These are phyloP conservation scores for Leucophenga montana DNA, from an alignment of 2,888 invertebrate species.

Conservation along the genomic window DNA sequence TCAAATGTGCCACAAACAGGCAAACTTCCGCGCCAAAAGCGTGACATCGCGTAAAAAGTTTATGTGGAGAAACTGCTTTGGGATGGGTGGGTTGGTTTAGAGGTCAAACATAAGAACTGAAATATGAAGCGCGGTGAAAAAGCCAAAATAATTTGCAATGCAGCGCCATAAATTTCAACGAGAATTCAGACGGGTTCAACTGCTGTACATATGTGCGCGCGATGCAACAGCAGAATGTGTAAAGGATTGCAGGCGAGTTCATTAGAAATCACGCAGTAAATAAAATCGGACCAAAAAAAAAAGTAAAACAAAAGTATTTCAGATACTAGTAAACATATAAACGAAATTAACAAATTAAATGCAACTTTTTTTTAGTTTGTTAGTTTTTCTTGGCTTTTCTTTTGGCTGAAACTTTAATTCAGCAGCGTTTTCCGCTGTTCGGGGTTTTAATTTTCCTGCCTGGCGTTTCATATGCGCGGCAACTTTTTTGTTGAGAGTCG, in stretches of 20 bases:
- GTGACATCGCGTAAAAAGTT: slow-evolving; percentile 32
- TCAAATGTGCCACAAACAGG: slow-evolving; percentile 35
- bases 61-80: slow-evolving; percentile 15
- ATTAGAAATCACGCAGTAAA: slow-evolving; percentile 24
- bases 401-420: too few species aligned
- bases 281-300: background rate
- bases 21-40: slow-evolving; percentile 14
- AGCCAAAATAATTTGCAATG: slow-evolving; percentile 57
- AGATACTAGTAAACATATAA: background rate
- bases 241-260: slow-evolving; percentile 26
- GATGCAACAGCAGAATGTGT: background rate
- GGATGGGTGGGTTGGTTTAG: background rate
- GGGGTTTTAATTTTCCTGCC: slow-evolving; percentile 23
- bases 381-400: too few species aligned
- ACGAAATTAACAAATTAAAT: slow-evolving; percentile 16
- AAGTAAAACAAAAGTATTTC: background rate
- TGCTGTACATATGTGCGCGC: background rate
- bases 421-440: too few species aligned
- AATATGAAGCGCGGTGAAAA: slow-evolving; percentile 43
- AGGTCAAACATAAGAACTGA: too few species aligned
- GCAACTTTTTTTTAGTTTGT: background rate
- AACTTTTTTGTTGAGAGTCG: background rate
- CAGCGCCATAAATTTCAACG: slow-evolving; percentile 49
- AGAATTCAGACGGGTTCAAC: background rate
- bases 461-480: background rate